These are phyloP conservation scores for Bos indicus DNA, from an alignment of 2,113 vertebrate genomes.

Conservation along the genomic window DNA sequence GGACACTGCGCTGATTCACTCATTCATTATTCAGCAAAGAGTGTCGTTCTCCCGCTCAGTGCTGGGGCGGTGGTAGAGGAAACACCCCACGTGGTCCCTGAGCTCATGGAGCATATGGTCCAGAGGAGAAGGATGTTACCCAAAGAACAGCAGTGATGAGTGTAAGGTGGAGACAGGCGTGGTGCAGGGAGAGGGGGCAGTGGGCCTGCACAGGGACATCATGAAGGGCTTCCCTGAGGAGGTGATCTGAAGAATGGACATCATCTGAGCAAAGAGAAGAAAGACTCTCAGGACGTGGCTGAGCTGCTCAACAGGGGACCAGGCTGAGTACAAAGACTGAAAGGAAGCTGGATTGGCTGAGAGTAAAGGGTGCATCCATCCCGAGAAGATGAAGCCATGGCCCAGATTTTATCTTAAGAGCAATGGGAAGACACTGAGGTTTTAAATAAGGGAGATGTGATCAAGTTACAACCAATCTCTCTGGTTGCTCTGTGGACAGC, in stretches of 20 bases:
- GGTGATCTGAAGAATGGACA: not conserved
- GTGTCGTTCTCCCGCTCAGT: not conserved
- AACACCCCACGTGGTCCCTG: not conserved
- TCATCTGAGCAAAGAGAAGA: not conserved
- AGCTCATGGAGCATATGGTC: not conserved
- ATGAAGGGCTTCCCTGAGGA: not conserved
- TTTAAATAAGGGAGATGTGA: not conserved
- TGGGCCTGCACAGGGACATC: not conserved
- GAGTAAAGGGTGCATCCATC: not conserved
- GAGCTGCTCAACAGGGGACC: not conserved
- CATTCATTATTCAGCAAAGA: not conserved
- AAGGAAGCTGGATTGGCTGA: not conserved
- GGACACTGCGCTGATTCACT: not conserved
- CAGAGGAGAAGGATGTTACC: not conserved
- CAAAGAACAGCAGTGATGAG: not conserved
- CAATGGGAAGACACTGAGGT: not conserved
- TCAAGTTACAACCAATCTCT: not conserved
- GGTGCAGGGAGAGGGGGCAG: not conserved
- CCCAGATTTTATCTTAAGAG: not conserved
- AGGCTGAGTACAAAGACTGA: not conserved
- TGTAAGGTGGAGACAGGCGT: fast-evolving
- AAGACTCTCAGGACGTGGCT: not conserved
- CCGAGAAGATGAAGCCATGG: not conserved
- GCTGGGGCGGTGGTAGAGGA: not conserved
- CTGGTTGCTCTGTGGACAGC: not conserved